Base-by-base conservation (phyloP, 2,888 invertebrate species). In the Rugalucina vietnamica region DNA sequence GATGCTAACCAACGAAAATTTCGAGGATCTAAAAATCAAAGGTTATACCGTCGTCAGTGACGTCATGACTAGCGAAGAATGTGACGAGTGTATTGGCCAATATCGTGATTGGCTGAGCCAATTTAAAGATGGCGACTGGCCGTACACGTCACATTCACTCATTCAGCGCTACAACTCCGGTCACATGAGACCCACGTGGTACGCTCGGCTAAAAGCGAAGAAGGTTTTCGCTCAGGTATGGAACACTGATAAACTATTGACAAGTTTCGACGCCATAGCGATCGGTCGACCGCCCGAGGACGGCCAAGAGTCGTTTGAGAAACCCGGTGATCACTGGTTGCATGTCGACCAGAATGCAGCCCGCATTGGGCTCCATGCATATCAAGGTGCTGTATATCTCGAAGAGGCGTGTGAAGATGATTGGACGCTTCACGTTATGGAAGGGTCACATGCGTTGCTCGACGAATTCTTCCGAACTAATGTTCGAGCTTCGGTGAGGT, bases 201-300 rank as follows among this genome's bases (percentile, higher is more conserved):
- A 81, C 36, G 90, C 89, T 12, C 83, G 94, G 24, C 79, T 93
- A 3, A 89, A 89, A 49, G 79, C 91, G 2, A 92, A 91, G 74
- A 80, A 85, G 12, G 91, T 93, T 1, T 94, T 94, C 82, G 89
- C 88, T 1, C 88, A 91, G 70, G 14, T 94, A 0, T 94, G 93
- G 93, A 86, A 89, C 3, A 94, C 93, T 12, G 91, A 91, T 0
- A 91, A 93, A 82, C 87, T 94, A 0, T 80, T 93, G 50, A 88
- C 90, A 12, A 93, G 93, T 76, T 70, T 91, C 73, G 94, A 93
- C 65, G 92, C 92, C 27, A 89, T 94, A 21, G 92, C 94, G 10
- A 91, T 93, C 39, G 93, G 93, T 0, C 89, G 92, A 0, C 94
- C 94, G 4, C 93, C 94, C 0, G 93, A 94, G 82, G 77, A 86